Evolutionary conservation across 2,888 invertebrate species (phyloP).

Genomic region (Tenthredo amoena): DNA sequence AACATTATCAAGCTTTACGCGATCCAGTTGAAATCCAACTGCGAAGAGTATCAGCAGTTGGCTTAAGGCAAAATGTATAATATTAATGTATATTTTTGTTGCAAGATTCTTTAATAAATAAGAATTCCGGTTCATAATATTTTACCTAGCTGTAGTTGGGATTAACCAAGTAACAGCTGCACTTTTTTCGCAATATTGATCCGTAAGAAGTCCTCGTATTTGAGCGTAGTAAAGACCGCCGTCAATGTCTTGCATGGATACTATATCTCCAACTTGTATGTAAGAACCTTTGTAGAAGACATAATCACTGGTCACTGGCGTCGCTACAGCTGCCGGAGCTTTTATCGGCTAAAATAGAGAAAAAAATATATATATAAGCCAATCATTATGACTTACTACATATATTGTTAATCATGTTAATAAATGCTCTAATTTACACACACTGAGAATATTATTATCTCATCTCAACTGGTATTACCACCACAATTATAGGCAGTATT

Average conservation of each 20-base stretch:
- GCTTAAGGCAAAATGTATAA: neutral
- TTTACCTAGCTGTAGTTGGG: constrained; percentile 86
- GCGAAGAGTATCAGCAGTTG: neutral
- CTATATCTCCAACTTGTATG: constrained; percentile 94
- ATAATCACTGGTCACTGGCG: constrained; percentile 89
- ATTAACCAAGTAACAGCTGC: constrained; percentile 95
- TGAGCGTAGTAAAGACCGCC: constrained; percentile 93
- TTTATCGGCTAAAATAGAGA: constrained; percentile 83
- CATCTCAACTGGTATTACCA: neutral
- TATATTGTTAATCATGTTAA: constrained; percentile 11
- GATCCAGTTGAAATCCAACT: neutral
- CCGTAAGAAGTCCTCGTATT: constrained; percentile 92
- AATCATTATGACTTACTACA: neutral
- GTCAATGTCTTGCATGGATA: constrained; percentile 89
- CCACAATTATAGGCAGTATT: neutral
- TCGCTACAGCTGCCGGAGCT: constrained; percentile 90
- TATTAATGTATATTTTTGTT: constrained; percentile 26
- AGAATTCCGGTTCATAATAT: constrained; percentile 40
- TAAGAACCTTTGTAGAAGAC: constrained; percentile 90
- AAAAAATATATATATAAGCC: constrained; percentile 19
- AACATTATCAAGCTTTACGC: neutral
- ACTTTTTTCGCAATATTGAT: constrained; percentile 96
- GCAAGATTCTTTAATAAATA: constrained; percentile 24
- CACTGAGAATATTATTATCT: neutral
- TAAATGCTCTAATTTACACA: constrained; percentile 34